Conservation (phyloP, 2,888 invertebrate genomes). For the Ophion costatus region DNA sequence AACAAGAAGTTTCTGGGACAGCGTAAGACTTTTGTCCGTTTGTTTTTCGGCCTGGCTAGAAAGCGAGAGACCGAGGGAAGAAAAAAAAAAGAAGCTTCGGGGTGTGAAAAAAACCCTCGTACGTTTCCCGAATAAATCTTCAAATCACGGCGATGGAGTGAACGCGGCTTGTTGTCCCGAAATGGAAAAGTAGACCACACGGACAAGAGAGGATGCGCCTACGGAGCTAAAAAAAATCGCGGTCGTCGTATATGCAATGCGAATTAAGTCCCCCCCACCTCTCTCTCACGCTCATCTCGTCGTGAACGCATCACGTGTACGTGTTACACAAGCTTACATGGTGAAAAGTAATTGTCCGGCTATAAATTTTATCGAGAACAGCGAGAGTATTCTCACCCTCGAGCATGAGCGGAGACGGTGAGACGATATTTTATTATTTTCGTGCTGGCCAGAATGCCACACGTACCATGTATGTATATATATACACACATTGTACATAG, state of each 20-base stretch:
- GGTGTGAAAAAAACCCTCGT: conserved; percentile 18
- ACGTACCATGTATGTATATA: conserved; percentile 6
- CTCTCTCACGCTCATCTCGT: background rate
- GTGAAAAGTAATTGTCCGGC: conserved; percentile 63
- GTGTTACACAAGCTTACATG: conserved; percentile 59
- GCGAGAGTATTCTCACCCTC: conserved; percentile 56
- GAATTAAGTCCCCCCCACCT: conserved; percentile 57
- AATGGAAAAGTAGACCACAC: background rate
- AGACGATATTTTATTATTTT: conserved; percentile 66
- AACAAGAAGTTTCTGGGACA: background rate
- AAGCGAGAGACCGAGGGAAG: background rate
- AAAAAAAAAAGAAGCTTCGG: background rate
- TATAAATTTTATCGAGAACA: conserved; percentile 61
- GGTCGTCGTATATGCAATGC: conserved; percentile 19
- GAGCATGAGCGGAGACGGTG: conserved; percentile 41
- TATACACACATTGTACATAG: background rate
- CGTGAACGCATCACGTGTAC: conserved; percentile 31
- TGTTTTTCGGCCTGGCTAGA: background rate
- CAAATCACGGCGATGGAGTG: conserved; percentile 16
- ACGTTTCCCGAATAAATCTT: conserved; percentile 56
- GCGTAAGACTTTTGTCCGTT: conserved; percentile 10
- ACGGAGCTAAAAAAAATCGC: conserved; percentile 30
- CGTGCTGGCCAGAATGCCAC: conserved; percentile 35
- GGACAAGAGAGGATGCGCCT: background rate
- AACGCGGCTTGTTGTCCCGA: conserved; percentile 30